phyloP scores from a whole-genome alignment of 2,113 vertebrate genomes.

The Myiagra hebetior region DNA sequence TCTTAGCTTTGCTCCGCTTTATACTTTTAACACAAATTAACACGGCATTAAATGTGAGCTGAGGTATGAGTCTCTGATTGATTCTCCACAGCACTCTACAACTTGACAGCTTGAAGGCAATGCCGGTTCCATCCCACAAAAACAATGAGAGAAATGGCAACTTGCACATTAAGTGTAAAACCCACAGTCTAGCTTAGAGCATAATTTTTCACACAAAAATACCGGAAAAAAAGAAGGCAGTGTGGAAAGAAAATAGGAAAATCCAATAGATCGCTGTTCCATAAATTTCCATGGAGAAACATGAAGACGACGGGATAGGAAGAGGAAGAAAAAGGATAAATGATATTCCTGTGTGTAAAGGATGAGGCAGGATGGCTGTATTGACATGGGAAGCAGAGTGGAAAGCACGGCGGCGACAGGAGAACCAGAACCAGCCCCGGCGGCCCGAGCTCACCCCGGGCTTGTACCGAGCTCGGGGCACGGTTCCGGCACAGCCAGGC shows the following conservation, averaged over 20 bases:
- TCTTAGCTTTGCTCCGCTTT: constrained; percentile 54
- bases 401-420: accelerated
- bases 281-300: background rate
- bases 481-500: background rate
- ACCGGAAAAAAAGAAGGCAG: background rate
- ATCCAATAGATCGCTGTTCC: accelerated
- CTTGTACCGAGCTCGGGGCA: background rate
- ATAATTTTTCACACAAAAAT: background rate
- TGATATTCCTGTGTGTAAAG: background rate
- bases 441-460: background rate
- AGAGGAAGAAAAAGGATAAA: background rate
- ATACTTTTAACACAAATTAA: constrained; percentile 41
- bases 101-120: background rate
- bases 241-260: background rate
- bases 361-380: accelerated
- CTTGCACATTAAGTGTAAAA: background rate
- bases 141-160: background rate
- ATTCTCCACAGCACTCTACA: background rate
- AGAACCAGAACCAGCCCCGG: background rate
- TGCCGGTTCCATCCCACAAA: background rate
- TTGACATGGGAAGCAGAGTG: accelerated
- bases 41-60: background rate
- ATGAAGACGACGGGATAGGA: accelerated
- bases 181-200: background rate
- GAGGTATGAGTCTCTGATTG: background rate